phyloP scores from a whole-genome alignment of 2,113 vertebrate species.

The Cnemophilus loriae region DNA sequence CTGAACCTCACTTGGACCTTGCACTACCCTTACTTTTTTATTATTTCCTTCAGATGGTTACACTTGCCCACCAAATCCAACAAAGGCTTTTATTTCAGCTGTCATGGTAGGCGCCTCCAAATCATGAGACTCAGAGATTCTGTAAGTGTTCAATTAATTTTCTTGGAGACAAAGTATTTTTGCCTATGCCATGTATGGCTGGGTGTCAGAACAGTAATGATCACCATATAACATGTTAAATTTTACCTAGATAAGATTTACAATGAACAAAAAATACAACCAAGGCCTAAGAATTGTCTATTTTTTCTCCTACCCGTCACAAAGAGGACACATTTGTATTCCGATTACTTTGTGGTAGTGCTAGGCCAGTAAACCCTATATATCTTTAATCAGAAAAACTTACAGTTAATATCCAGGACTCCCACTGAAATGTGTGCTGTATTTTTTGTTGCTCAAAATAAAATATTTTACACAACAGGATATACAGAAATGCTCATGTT shows the following conservation, averaged over 20 bases:
- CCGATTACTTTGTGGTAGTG: neutral
- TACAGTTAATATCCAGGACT: neutral
- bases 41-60: neutral
- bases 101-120: neutral
- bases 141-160: neutral
- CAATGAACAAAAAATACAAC: neutral
- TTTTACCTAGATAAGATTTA: neutral
- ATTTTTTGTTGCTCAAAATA: neutral
- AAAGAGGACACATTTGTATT: neutral
- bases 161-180: neutral
- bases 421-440: neutral
- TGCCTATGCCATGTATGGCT: neutral
- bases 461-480: neutral
- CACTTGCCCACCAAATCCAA: neutral
- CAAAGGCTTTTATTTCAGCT: neutral
- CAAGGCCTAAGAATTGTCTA: neutral
- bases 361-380: neutral
- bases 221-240: neutral
- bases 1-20: neutral
- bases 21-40: fast-evolving
- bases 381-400: neutral
- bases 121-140: neutral
- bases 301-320: neutral
- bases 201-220: neutral
- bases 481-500: neutral